Evolutionary conservation across 2,888 invertebrate genomes (phyloP).

Genomic region (Habroteleia sp.): DNA sequence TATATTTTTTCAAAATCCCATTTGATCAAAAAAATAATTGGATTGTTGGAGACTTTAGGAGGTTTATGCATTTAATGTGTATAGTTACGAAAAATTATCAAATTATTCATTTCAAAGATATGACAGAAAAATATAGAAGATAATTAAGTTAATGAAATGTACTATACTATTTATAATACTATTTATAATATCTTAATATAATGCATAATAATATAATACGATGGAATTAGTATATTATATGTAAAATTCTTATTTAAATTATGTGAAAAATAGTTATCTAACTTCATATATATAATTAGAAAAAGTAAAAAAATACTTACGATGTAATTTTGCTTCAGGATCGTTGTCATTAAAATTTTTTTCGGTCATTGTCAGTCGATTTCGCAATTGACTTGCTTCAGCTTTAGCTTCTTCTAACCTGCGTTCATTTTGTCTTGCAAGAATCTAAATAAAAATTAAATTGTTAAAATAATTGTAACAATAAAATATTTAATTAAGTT

Average conservation of each 20-base stretch:
- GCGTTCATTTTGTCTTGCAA: slow-evolving; percentile 90
- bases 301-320: slow-evolving; percentile 78
- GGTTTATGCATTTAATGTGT: slow-evolving; percentile 13
- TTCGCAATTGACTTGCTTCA: slow-evolving; percentile 86
- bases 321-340: slow-evolving; percentile 82
- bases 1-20: slow-evolving; percentile 5
- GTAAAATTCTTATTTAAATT: too few relatives aligned
- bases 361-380: slow-evolving; percentile 84
- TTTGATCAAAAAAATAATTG: slow-evolving; percentile 13
- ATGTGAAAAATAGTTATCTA: too few relatives aligned
- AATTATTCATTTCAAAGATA: too few relatives aligned
- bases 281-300: too few relatives aligned
- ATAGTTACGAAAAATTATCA: too few relatives aligned
- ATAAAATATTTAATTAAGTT: slow-evolving; percentile 27
- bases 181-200: too few relatives aligned
- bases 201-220: too few relatives aligned
- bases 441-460: slow-evolving; percentile 80
- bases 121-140: too few relatives aligned
- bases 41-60: slow-evolving; percentile 13
- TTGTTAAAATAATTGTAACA: too few relatives aligned
- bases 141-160: too few relatives aligned
- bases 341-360: slow-evolving; percentile 81
- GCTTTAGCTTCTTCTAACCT: slow-evolving; percentile 90
- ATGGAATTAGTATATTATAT: too few relatives aligned
- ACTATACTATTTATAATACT: too few relatives aligned